Evolutionary conservation across 1,140 invertebrate genomes (phyloP), one percentile per base, ranked within the genome.

Genomic region (Diprion similis): DNA sequence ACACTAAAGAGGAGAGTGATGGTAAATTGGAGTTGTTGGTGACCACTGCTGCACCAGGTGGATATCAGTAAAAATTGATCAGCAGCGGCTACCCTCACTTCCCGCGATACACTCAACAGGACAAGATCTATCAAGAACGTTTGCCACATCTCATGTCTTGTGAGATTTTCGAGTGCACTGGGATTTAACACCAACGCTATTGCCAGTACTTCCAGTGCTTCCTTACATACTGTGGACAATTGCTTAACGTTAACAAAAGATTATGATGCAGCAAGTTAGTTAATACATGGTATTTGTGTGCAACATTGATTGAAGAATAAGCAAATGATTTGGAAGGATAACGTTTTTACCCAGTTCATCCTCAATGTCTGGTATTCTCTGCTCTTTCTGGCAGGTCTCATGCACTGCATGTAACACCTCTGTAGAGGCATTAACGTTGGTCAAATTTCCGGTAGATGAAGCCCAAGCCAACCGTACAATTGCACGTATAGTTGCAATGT

Each of bases 61-160:
- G 94, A 94, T 79, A 96, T 95, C 15, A 95, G 87, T 72, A 94
- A 91, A 85, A 97, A 92, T 84, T 97, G 95, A 82, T 97, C 95
- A 1, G 93, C 91, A 1, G 95, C 94, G 24, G 92, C 91, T 74
- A 92, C 89, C 70, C 96, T 89, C 66, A 97, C 91, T 18, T 91
- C 88, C 24, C 93, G 91, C 74, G 91, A 91, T 13, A 92, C 92
- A 83, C 93, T 94, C 68, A 96, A 90, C 46, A 99, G 90, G 73
- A 99, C 92, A 75, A 98, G 89, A 85, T 97, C 96, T 75, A 97
- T 94, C 17, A 98, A 93, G 82, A 98, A 97, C 45, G 92, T 92
- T 76, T 96, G 93, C 94, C 96, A 94, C 86, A 93, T 92, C 72
- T 92, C 90, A 90, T 89, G 18, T 87, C 84, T 68, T 91, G 90